Percentiles rank a stretch among this genome's conserved stretches.
These are phyloP conservation scores for Desoria tigrina DNA, from an alignment of 2,888 invertebrate species.

Conservation along the genomic window DNA sequence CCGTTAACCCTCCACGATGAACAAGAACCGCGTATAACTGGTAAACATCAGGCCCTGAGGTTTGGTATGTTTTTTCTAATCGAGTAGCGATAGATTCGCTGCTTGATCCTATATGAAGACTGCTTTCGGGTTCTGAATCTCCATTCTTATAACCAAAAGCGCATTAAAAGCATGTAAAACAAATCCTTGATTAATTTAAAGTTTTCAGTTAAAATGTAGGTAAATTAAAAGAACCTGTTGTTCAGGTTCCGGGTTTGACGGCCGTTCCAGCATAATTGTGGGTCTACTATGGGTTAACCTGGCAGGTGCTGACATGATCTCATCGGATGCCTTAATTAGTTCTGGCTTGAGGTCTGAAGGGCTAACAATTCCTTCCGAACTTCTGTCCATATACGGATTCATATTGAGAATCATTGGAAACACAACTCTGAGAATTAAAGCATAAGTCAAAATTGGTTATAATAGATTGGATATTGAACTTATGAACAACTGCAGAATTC, in stretches of 20 bases:
- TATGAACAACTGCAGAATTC: no score
- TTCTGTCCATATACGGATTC: slow-evolving; percentile 33
- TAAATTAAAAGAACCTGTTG: no score
- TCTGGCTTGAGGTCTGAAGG: no score
- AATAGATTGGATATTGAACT: background rate
- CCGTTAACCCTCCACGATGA: slow-evolving; percentile 85
- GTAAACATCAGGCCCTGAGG: slow-evolving; percentile 71
- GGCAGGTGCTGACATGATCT: no score
- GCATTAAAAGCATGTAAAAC: background rate
- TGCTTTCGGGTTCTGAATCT: background rate
- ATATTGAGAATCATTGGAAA: slow-evolving; percentile 36
- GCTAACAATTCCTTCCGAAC: no score
- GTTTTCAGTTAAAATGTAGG: no score
- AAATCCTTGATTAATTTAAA: no score
- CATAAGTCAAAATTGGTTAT: slow-evolving; percentile 16
- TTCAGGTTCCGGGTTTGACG: no score
- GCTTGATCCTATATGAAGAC: background rate
- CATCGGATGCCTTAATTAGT: no score
- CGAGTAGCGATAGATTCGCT: slow-evolving; percentile 55
- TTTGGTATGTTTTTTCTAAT: slow-evolving; percentile 38
- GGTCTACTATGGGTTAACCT: no score
- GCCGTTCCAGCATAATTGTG: no score
- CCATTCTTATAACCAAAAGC: background rate
- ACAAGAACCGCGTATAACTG: slow-evolving; percentile 90
- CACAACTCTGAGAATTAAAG: slow-evolving; percentile 24